Percentiles rank a stretch among this genome's conserved stretches.
phyloP scores from a whole-genome alignment of 2,797 vertebrate species.

The Pseudotriccus pelzelni region DNA sequence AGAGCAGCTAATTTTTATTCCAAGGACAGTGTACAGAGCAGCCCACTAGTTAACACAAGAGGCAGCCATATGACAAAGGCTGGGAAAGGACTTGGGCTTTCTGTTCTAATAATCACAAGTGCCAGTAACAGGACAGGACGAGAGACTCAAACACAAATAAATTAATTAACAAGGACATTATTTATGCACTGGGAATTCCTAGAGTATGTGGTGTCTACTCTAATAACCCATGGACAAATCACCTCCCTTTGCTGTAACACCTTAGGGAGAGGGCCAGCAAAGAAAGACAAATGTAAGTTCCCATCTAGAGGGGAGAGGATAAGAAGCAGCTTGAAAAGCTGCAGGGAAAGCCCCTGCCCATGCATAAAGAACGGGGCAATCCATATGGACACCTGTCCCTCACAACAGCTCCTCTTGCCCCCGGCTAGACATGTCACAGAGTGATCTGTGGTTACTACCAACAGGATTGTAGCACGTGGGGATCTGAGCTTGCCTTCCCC shows the following conservation, averaged over 20 bases:
- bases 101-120: conserved; percentile 47
- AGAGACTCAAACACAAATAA: conserved; percentile 61
- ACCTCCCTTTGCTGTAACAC: neutral
- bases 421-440: neutral
- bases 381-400: neutral
- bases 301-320: neutral
- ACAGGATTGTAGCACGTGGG: neutral
- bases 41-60: conserved; percentile 5
- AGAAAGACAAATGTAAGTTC: neutral
- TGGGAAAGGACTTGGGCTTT: neutral
- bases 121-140: neutral
- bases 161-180: conserved; percentile 68
- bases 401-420: neutral
- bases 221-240: conserved; percentile 54
- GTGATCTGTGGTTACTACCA: neutral
- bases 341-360: neutral
- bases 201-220: conserved; percentile 47
- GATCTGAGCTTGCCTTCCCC: neutral
- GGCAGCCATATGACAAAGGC: neutral
- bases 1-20: conserved; percentile 36
- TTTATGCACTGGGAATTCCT: conserved; percentile 66
- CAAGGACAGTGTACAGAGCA: neutral
- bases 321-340: conserved; percentile 22
- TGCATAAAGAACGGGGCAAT: neutral
- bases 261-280: neutral